A percentile compares a stretch with the other conserved stretches of the same genome.
Evolutionary conservation across 2,113 vertebrate species (phyloP).

Genomic region (Chaenogobius annularis): DNA sequence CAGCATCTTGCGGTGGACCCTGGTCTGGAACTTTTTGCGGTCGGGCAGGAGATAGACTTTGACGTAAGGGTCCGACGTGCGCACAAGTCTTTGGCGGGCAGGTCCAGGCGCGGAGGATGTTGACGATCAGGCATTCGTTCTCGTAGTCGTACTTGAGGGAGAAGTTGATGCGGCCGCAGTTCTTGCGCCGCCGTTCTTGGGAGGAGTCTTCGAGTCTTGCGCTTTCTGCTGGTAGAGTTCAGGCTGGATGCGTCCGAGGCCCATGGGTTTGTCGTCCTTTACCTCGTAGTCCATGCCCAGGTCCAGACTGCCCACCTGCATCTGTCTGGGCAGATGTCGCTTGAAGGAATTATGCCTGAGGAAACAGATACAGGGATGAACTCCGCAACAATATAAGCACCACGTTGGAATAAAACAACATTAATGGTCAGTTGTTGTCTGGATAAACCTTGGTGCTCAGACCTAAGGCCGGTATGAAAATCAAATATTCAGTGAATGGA

Average conservation of each 20-base stretch:
- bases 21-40: conserved; percentile 98
- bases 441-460: too few species aligned
- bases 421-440: too few species aligned
- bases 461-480: too few species aligned
- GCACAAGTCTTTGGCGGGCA: conserved; percentile 97
- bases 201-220: conserved; percentile 83
- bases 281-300: conserved; percentile 81
- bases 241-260: conserved; percentile 92
- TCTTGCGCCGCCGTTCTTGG: conserved; percentile 83
- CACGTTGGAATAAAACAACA: too few species aligned
- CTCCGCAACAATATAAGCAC: too few species aligned
- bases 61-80: conserved; percentile 97
- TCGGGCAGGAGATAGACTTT: conserved; percentile 98
- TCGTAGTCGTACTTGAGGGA: conserved; percentile 96
- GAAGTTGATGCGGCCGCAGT: conserved; percentile 95
- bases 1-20: conserved; percentile 96
- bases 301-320: conserved; percentile 91
- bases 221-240: conserved; percentile 93
- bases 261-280: conserved; percentile 84
- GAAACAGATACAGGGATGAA: conserved; percentile 58
- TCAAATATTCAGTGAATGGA: too few species aligned
- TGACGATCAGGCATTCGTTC: conserved; percentile 88
- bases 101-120: conserved; percentile 90
- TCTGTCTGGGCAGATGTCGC: conserved; percentile 90
- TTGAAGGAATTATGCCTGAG: conserved; percentile 93